Base-by-base conservation (phyloP, 2,113 vertebrate genomes). In the Bungarus multicinctus region DNA sequence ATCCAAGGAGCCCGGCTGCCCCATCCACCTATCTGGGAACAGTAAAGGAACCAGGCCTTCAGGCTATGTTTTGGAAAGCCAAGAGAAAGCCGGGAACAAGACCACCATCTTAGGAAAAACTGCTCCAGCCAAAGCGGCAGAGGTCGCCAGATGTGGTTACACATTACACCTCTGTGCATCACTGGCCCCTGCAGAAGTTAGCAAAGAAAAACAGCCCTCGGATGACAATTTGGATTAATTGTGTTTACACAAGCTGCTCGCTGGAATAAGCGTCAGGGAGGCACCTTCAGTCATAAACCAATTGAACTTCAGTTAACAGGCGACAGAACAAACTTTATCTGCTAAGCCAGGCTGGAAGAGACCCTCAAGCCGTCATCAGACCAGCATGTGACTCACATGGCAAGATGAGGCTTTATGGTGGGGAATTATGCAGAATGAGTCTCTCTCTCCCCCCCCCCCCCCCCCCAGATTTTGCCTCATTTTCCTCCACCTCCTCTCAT, bases 201-300 rank as follows among this genome's bases (percentile, higher is more conserved):
- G 92, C 92, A 64, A 90, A 93, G 64, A 9, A 43, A 90, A 52
- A 43, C 45, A 52, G 23, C 27, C 90, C 74, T 30, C 22, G 0
- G 60, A 23, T 9, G 3, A 7, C 85, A 10, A 3, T 12, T 22
- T 30, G 85, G 7, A 45, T 54, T 52, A 30, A 90, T 27, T 14
- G 34, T 64, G 89, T 60, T 93, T 90, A 52, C 55, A 60, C 34
- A 90, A 85, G 92, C 53, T 47, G 27, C 43, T 89, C 53, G 16
- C 58, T 85, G 92, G 88, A 47, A 39, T 60, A 89, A 52, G 60
- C 9, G 23, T 34, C 88, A 60, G 54, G 92, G 89, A 87, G 54
- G 20, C 55, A 86, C 57, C 89, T 90, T 93, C 92, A 87, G 55
- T 57, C 12, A 93, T 93, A 90, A 93, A 93, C 74, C 55, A 86